Evolutionary conservation across 2,797 vertebrate species (phyloP), one percentile per base, ranked within the genome.

Genomic region (Hylomyscus alleni): DNA sequence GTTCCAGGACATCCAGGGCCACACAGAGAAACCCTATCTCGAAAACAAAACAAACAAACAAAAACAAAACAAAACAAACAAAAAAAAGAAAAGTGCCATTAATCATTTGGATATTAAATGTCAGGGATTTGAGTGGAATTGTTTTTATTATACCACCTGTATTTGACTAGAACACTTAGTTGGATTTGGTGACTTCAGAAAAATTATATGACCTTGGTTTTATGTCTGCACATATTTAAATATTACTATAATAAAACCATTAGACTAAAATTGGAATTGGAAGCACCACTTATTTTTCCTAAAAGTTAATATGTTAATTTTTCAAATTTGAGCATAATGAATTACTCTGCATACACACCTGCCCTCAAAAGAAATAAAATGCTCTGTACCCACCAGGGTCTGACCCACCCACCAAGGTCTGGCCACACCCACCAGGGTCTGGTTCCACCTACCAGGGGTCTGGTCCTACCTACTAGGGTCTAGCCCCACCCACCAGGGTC

Each of bases 181-280:
- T 78, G 62, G 56, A n/a, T 8, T 40, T 80, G 31, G 80, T 93
- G 67, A 26, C 88, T 91, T 93, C 69, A 78, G 44, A 62, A 26
- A 44, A 34, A 19, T 58, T 80, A 37, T n/a, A 62, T 58, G 47
- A 85, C 67, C 29, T 93, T 69, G 60, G 26, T 82, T 72, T 89
- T 85, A 54, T 90, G 54, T 78, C 77, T 69, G 24, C 65, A n/a
- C 40, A 14, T 85, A 78, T 67, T 85, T 90, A 88, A 77, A 40
- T 80, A 75, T 72, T 47, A 44, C 92, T 62, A 44, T n/a, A 69
- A 14, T 93, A 69, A 95, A 96, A 47, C 17, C 15, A n/a, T 20
- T 56, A 34, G 56, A 44, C 40, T 89, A 78, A 94, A 82, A 94
- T 77, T 60, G 6, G 14, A 26, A 86, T 24, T 24, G 17, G 65